A percentile compares a stretch with the other conserved stretches of the same genome.
Evolutionary conservation across 2,888 invertebrate genomes (phyloP).

Genomic region (Hylaea fasciaria): DNA sequence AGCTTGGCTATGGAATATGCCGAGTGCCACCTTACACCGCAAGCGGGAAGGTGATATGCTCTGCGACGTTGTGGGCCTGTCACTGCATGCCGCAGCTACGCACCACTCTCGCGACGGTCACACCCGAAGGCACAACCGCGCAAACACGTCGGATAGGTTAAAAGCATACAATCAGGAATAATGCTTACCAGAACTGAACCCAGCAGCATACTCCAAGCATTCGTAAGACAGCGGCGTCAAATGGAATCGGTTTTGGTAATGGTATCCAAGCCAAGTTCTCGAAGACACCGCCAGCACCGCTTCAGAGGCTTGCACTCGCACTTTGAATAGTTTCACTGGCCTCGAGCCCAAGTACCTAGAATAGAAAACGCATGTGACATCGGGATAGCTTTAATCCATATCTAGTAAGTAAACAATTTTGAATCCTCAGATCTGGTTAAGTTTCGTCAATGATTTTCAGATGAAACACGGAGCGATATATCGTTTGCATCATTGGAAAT

Average conservation of each 20-base stretch:
- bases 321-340: conserved; percentile 98
- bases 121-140: conserved; percentile 62
- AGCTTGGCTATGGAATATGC: conserved; percentile 91
- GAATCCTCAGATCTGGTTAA: conserved; percentile 79
- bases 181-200: conserved; percentile 90
- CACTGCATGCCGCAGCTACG: conserved; percentile 83
- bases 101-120: conserved; percentile 64
- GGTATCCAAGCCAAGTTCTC: conserved; percentile 98
- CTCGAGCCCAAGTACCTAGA: conserved; percentile 94
- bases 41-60: conserved; percentile 82
- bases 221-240: conserved; percentile 98
- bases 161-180: not conserved
- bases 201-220: conserved; percentile 98
- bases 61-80: conserved; percentile 86
- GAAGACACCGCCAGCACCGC: conserved; percentile 99
- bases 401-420: not conserved
- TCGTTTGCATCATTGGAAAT: conserved; percentile 70
- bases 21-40: conserved; percentile 82
- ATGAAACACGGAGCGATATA: conserved; percentile 86
- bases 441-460: conserved; percentile 84
- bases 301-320: conserved; percentile 97
- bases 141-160: conserved; percentile 67
- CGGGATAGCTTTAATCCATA: not conserved
- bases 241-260: conserved; percentile 98
- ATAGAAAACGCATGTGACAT: conserved; percentile 13